Percentiles rank a stretch among this genome's conserved stretches.
Conservation (phyloP, 2,888 invertebrate species). For the Nomada ruficornis region DNA sequence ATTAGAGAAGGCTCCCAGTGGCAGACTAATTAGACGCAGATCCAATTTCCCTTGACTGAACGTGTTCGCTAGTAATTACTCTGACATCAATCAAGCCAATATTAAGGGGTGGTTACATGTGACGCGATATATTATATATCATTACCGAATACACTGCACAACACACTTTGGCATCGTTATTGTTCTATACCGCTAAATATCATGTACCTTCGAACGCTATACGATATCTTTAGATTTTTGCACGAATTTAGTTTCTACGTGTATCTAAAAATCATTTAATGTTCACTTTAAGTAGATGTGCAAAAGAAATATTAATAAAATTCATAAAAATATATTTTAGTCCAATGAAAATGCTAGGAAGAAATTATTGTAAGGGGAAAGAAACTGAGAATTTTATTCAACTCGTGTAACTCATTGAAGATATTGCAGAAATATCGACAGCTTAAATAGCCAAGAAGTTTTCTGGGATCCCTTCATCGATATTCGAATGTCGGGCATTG, state of each 20-base stretch:
- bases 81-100: slow-evolving; percentile 56
- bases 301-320: too few species aligned
- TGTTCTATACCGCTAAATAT: neutral
- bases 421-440: neutral
- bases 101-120: slow-evolving; percentile 48
- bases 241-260: too few species aligned
- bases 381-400: neutral
- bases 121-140: slow-evolving; percentile 44
- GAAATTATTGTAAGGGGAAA: neutral
- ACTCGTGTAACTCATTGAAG: too few species aligned
- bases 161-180: neutral
- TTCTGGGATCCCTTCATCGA: neutral
- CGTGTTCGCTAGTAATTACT: slow-evolving; percentile 57
- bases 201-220: neutral
- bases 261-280: neutral
- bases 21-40: slow-evolving; percentile 51
- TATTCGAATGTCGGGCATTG: neutral
- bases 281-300: neutral
- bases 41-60: slow-evolving; percentile 55
- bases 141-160: slow-evolving; percentile 14
- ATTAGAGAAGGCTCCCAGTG: slow-evolving; percentile 31
- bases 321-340: neutral
- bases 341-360: neutral
- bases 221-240: too few species aligned
- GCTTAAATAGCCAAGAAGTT: neutral